Evolutionary conservation across 1,140 invertebrate genomes (phyloP).

Genomic region (Lasioglossum albipes): DNA sequence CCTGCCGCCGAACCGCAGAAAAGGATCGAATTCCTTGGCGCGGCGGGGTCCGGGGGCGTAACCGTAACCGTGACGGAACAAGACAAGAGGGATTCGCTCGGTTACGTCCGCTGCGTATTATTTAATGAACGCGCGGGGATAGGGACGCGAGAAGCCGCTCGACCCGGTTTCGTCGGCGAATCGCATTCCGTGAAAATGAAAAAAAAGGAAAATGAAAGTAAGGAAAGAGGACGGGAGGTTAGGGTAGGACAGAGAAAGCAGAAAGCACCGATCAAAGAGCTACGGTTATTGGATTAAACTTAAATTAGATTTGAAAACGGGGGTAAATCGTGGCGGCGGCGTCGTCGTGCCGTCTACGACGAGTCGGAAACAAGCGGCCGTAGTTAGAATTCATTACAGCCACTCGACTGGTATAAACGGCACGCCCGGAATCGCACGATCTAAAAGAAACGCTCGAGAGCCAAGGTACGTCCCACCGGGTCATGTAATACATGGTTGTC

Average conservation of each 20-base stretch:
- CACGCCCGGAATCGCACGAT: background rate
- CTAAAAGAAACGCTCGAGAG: conserved; percentile 17
- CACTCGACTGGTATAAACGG: conserved; percentile 33
- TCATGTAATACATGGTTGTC: conserved; percentile 12
- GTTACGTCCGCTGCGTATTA: conserved; percentile 1
- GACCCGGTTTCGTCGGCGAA: conserved; percentile 24
- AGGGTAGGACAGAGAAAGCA: too few species aligned
- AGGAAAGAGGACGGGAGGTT: too few species aligned
- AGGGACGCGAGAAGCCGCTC: background rate
- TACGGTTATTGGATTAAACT: conserved; percentile 26
- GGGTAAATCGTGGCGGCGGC: conserved; percentile 24
- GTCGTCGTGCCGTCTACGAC: conserved; percentile 4
- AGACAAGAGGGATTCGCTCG: conserved; percentile 14
- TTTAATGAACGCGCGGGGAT: conserved; percentile 1
- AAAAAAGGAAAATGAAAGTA: too few species aligned
- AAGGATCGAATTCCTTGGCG: conserved; percentile 57
- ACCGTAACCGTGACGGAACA: conserved; percentile 47
- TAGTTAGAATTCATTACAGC: conserved; percentile 39
- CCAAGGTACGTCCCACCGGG: background rate
- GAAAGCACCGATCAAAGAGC: conserved; percentile 25
- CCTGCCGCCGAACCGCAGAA: conserved; percentile 54
- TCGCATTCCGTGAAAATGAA: background rate
- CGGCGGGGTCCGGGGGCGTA: conserved; percentile 34
- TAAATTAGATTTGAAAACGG: conserved; percentile 38
- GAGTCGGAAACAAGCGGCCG: conserved; percentile 29